Base-by-base conservation (phyloP, 2,888 invertebrate species). In the Microchrysa polita region DNA sequence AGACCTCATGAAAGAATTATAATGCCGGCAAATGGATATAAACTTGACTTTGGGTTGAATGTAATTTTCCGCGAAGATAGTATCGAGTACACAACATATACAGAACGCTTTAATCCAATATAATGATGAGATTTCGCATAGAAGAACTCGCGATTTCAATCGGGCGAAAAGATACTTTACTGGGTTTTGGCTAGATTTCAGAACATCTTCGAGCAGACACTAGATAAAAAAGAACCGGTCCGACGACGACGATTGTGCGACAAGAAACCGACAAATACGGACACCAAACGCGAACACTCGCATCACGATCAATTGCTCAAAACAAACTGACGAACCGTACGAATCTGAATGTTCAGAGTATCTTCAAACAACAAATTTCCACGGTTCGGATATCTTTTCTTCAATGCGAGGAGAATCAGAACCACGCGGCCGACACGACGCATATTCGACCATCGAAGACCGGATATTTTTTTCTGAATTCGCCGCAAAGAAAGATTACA, bases 291-390 rank as follows among this genome's bases (percentile, higher is more conserved):
- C 22, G 65, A 61, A 65, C 65, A 48, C 65, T 48, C 48, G 20
- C 65, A 65, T 65, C 65, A 65, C 65, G 65, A 65, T 14, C 65
- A 65, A 65, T 22, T 22, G 65, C 65, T 65, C 65, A 48, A 65
- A 65, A 65, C 48, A 65, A 65, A 65, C 65, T 65, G 65, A 65
- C 42, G 48, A 65, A 65, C 44, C 10, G 48, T 65, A n/a, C n/a
- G n/a, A n/a, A n/a, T n/a, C n/a, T n/a, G n/a, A n/a, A n/a, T n/a
- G n/a, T n/a, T n/a, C n/a, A n/a, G n/a, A n/a, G n/a, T n/a, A 48
- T 44, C 65, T 65, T 20, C 7, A 34, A 7, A n/a, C n/a, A n/a
- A n/a, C n/a, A n/a, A 34, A 34, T 7, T 34, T 34, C 4, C 27
- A 34, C 27, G 7, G 27, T 7, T 34, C 27, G 27, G 27, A 34